These are phyloP conservation scores for Saccostrea cuccullata DNA, from an alignment of 1,140 invertebrate species.

Conservation along the genomic window DNA sequence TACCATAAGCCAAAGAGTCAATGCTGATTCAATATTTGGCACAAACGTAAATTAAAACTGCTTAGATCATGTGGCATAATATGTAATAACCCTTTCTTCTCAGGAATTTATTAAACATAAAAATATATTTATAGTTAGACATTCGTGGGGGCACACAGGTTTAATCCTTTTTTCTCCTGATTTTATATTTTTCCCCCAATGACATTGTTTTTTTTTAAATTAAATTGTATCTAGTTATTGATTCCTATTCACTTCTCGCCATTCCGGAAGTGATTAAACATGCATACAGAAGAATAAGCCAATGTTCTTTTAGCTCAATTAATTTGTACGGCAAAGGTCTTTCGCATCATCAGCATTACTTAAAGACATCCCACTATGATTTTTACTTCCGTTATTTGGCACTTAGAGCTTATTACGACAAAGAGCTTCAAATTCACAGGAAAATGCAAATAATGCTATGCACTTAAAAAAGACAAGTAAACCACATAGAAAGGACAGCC, in stretches of 20 bases:
- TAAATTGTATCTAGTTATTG: neutral
- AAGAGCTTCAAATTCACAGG: neutral
- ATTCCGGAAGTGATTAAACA: neutral
- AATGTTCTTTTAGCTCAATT: neutral
- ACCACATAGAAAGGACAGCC: neutral
- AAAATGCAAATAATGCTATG: neutral
- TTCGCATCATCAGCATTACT: neutral
- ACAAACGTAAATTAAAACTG: too few relatives aligned
- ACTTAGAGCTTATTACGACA: neutral
- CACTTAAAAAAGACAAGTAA: neutral
- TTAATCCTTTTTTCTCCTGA: neutral
- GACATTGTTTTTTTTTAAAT: too few relatives aligned
- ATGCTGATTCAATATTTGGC: too few relatives aligned
- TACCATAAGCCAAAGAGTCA: too few relatives aligned
- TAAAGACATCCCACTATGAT: neutral
- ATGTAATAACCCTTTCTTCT: too few relatives aligned
- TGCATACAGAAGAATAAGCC: neutral
- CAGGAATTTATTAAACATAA: neutral
- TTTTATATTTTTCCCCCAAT: too few relatives aligned
- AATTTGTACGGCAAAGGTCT: neutral
- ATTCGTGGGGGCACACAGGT: neutral
- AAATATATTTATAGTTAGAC: neutral
- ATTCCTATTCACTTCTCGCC: neutral
- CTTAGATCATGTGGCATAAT: too few relatives aligned
- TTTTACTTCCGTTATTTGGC: neutral